Percentiles rank a stretch among this genome's conserved stretches.
Conservation (phyloP, 2,888 invertebrate species). For the Apeira syringaria region DNA sequence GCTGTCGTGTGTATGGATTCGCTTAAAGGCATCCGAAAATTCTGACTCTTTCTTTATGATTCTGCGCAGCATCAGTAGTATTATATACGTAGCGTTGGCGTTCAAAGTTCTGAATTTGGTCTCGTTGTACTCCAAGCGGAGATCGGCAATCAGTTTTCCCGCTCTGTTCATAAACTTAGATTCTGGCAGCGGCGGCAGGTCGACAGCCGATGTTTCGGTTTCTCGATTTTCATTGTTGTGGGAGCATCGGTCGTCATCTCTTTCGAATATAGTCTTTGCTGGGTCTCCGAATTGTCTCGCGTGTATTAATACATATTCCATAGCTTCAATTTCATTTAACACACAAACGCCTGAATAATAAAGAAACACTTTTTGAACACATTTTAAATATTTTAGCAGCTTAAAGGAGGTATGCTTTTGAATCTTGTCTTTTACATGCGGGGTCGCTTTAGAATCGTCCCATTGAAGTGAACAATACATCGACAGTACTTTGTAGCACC, state of each 20-base stretch:
- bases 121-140: constrained; percentile 12
- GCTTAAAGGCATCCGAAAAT: constrained; percentile 7
- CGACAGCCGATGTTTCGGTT: not conserved
- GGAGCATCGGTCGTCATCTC: not conserved
- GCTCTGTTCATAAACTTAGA: constrained; percentile 15
- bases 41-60: constrained; percentile 11
- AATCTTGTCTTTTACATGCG: not conserved
- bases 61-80: constrained; percentile 20
- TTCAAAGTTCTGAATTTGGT: constrained; percentile 17
- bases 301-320: constrained; percentile 23
- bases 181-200: constrained; percentile 9
- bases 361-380: constrained; percentile 14
- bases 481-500: no score
- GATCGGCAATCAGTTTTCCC: constrained; percentile 12
- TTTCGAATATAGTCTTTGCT: constrained; percentile 12
- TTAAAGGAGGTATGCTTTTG: constrained; percentile 1
- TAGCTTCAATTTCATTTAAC: not conserved
- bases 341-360: constrained; percentile 7
- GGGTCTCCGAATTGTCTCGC: constrained; percentile 20
- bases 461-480: not conserved
- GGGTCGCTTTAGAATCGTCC: constrained; percentile 2
- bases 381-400: constrained; percentile 14
- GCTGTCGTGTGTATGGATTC: constrained; percentile 14
- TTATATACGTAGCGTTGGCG: constrained; percentile 19
- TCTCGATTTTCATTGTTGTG: not conserved